Evolutionary conservation across 1,140 invertebrate species (phyloP), one percentile per base, ranked within the genome.

Genomic region (Macrobrachium nipponense): DNA sequence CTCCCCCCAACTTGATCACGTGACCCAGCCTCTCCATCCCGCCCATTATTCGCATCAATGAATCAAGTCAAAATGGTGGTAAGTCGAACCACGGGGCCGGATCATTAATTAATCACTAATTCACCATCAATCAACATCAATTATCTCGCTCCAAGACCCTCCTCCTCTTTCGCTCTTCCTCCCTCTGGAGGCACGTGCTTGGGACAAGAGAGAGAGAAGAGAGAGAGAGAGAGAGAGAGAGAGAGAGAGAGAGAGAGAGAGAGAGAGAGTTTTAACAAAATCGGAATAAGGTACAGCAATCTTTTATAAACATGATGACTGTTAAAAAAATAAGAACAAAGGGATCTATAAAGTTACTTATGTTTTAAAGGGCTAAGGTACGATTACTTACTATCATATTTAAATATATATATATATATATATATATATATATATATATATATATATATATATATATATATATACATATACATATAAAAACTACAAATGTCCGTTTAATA

Each of bases 31-130:
- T 61, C 76, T 23, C 23, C n/a, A 51, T 36, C 15, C 36, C 76
- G 51, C 76, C 23, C 44, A 18, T 18, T 51, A 23, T 11, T 20
- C 79, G 62, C 23, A 51, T 68, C 79, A 11, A 58, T 44, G 44
- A 66, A 51, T 66, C 79, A 68, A 23, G 62, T 23, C 66, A 80
- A 70, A 80, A 68, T 36, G 79, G 62, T 36, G 36, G 64, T 80
- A 80, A 80, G 27, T 58, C 59, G 73, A 76, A 58, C 44, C 73
- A 58, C 44, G 73, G 44, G 73, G 59, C 51, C 43, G 43, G 62
- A 44, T 80, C 79, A 80, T 80, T 66, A 80, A 80, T 80, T 80
- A 68, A 66, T 80, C 64, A 80, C 36, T 80, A 80, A 68, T 80
- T 64, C 61, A 80, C 61, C 66, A 51, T 80, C 79, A 68, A 80